These are phyloP conservation scores for Ornithorhynchus anatinus DNA, from an alignment of 2,113 vertebrate species.

Conservation along the genomic window DNA sequence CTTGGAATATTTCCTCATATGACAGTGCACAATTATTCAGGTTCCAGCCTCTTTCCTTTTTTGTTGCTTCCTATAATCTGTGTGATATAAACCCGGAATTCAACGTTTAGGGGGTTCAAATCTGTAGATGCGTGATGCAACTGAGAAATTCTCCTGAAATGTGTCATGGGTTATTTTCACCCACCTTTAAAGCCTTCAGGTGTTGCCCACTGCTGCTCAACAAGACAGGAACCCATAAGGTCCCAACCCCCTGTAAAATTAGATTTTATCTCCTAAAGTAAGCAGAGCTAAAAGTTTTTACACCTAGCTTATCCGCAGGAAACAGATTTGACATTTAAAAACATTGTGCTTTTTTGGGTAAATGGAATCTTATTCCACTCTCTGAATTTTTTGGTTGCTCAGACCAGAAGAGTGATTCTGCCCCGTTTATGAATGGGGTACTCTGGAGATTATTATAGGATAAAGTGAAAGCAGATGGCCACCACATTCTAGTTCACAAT, in stretches of 20 bases:
- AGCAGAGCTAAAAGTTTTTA: too few relatives aligned
- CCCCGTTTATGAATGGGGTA: too few relatives aligned
- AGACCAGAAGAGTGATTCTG: too few relatives aligned
- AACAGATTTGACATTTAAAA: neutral
- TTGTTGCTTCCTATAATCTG: neutral
- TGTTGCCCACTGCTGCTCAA: neutral
- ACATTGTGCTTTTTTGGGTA: neutral
- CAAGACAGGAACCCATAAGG: neutral
- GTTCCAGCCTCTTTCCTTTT: neutral
- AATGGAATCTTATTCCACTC: too few relatives aligned
- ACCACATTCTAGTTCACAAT: too few relatives aligned
- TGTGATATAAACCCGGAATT: neutral
- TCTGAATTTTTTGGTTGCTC: too few relatives aligned
- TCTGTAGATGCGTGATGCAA: slow-evolving; percentile 8
- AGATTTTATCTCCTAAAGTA: neutral
- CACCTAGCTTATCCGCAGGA: too few relatives aligned
- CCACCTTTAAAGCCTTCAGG: neutral
- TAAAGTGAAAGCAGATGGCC: too few relatives aligned
- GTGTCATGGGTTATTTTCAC: neutral
- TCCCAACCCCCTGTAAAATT: neutral
- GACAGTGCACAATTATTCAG: neutral
- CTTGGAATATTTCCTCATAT: neutral
- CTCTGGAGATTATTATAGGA: too few relatives aligned
- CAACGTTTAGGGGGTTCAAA: neutral
- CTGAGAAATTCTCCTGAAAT: neutral